Evolutionary conservation across 2,888 invertebrate genomes (phyloP).

Genomic region (Lasioglossum zephyrum): DNA sequence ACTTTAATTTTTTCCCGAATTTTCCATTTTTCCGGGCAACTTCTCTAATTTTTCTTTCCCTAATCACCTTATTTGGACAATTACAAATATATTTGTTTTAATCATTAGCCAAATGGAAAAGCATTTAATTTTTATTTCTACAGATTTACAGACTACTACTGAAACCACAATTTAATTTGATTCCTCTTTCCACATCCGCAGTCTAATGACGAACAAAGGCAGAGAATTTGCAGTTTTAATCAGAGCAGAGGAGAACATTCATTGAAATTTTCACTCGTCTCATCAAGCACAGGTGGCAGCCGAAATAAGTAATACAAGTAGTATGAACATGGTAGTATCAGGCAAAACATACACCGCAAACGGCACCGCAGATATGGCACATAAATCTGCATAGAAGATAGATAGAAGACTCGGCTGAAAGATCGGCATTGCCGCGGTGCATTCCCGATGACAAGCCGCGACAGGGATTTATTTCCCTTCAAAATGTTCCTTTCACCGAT

Average conservation of each 20-base stretch:
- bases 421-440: constrained; percentile 26
- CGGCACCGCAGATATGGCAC: background rate
- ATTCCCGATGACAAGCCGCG: constrained; percentile 28
- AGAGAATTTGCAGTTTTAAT: background rate
- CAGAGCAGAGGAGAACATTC: background rate
- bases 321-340: background rate
- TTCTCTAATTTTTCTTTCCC: no score
- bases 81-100: no score
- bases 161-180: no score
- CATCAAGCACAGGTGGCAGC: background rate
- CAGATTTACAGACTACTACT: no score
- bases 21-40: no score
- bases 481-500: constrained; percentile 44
- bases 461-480: constrained; percentile 51
- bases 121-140: no score
- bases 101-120: no score
- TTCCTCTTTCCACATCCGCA: no score
- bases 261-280: background rate
- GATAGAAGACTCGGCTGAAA: constrained; percentile 5
- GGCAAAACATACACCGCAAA: background rate
- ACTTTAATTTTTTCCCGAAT: no score
- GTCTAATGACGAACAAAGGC: no score
- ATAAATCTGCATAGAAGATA: background rate
- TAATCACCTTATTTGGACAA: no score
- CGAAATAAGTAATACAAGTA: background rate